Evolutionary conservation across 2,113 vertebrate genomes (phyloP).

Genomic region (Burhinus oedicnemus): DNA sequence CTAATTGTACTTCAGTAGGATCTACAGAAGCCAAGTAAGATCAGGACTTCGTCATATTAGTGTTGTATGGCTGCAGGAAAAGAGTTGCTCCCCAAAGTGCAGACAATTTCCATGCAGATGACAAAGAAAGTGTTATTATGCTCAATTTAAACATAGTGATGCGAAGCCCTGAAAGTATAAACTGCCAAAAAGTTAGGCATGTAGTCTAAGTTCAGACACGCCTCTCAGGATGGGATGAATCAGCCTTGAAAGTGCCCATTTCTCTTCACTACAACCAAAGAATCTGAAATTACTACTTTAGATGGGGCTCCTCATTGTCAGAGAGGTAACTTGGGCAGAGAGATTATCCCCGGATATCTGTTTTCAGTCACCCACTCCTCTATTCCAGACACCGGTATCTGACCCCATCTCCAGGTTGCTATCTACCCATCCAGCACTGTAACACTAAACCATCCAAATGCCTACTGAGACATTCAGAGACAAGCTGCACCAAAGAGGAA

Average conservation of each 20-base stretch:
- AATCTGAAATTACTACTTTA: background rate
- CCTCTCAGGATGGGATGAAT: background rate
- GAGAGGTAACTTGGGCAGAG: background rate
- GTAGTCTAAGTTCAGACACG: background rate
- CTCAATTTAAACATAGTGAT: accelerated
- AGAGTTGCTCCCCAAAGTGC: background rate
- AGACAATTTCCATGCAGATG: background rate
- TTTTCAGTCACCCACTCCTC: background rate
- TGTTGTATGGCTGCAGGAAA: background rate
- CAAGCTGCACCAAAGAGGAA: background rate
- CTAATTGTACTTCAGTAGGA: background rate
- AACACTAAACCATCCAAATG: background rate
- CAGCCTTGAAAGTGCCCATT: background rate
- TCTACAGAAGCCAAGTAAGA: background rate
- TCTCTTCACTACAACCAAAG: background rate
- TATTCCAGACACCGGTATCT: background rate
- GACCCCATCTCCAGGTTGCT: background rate
- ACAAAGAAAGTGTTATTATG: background rate
- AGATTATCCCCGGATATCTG: background rate
- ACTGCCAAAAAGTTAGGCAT: background rate
- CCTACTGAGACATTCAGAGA: background rate
- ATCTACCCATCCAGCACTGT: background rate
- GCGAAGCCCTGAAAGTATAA: background rate
- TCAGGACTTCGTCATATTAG: background rate
- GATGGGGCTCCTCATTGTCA: background rate